Percentiles rank a stretch among this genome's conserved stretches.
Evolutionary conservation across 2,113 vertebrate species (phyloP).

Genomic region (Poicephalus gulielmi): DNA sequence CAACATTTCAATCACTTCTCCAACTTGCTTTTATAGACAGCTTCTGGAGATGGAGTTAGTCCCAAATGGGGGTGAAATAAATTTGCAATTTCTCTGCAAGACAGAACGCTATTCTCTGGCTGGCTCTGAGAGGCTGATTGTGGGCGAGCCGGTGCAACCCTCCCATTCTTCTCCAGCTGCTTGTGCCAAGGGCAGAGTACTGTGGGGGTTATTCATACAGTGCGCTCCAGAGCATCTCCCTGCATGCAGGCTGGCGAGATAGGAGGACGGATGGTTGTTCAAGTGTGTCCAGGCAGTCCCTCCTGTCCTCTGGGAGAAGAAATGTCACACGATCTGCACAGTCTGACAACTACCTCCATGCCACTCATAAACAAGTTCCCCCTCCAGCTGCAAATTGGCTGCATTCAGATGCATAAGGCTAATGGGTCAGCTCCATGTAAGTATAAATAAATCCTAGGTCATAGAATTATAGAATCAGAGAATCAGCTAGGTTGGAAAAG

Average conservation of each 20-base stretch:
- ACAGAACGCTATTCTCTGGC: slow-evolving; percentile 36
- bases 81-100: background rate
- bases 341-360: background rate
- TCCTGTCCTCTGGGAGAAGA: background rate
- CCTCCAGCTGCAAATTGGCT: background rate
- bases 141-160: slow-evolving; percentile 27
- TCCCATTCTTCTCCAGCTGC: slow-evolving; percentile 41
- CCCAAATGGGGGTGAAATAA: background rate
- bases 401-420: background rate
- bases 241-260: accelerated
- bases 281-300: background rate
- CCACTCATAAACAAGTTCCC: background rate
- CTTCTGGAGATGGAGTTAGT: background rate
- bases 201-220: slow-evolving; percentile 31
- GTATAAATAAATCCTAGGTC: background rate
- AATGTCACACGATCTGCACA: background rate
- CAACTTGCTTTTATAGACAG: background rate
- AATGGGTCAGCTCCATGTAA: background rate
- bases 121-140: slow-evolving; percentile 39
- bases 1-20: background rate
- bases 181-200: slow-evolving; percentile 22
- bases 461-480: background rate
- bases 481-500: background rate
- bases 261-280: background rate
- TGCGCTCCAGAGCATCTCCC: background rate